Evolutionary conservation across 2,113 vertebrate species (phyloP), one percentile per base, ranked within the genome.

Genomic region (Fulmarus glacialis): DNA sequence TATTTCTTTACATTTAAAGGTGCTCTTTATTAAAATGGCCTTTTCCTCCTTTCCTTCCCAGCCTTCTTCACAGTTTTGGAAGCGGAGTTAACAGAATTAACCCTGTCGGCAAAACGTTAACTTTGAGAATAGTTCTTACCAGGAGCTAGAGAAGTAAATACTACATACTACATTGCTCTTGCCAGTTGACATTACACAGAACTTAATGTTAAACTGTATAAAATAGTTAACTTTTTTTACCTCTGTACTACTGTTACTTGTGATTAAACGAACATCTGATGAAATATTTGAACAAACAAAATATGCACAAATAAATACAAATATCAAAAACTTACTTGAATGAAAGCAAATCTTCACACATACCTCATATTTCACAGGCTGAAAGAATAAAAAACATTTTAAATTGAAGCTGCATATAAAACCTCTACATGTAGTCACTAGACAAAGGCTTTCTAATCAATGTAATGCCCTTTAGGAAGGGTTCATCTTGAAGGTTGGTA

Each of bases 241-340:
- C 30, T 81, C 16, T 71, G 58, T 45, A 82, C 96, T 93, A 74
- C 80, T 58, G 19, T 72, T 91, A 82, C 56, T 71, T 73, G 66
- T 82, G 64, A 47, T 92, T 93, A 88, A 48, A n/a, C 42, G 15
- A 78, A 50, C 8, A 42, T 92, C 87, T 88, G 70, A 94, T 96
- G 22, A 96, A 97, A 94, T 90, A 96, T 90, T 95, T 97, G 75
- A 97, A 91, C 68, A 97, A 97, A 97, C 82, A 97, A 96, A 97
- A 70, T 92, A 89, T 42, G 67, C 95, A 95, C 94, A 93, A 97
- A 88, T 94, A 97, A 95, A 97, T 91, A 89, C 63, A 93, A 82
- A 77, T 90, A 93, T 93, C 75, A 95, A 93, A 92, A 82, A 55
- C 75, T 93, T 96, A 92, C 52, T 48, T 79, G 87, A 96, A 89